A percentile compares a stretch with the other conserved stretches of the same genome.
Conservation (phyloP, 2,113 vertebrate species). For the Gambusia holbrooki region DNA sequence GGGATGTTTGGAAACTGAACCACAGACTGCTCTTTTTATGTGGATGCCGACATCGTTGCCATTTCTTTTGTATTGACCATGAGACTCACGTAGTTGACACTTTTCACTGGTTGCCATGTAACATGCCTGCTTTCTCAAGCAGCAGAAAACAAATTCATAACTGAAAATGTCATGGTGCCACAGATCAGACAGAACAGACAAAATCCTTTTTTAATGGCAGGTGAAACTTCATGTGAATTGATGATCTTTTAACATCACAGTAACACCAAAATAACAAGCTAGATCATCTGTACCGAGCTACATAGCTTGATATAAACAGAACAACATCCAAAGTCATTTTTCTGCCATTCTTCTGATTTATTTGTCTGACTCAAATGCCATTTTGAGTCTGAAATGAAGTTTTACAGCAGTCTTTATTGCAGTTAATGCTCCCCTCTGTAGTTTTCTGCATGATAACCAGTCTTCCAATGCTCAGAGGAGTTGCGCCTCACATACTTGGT, state of each 20-base stretch:
- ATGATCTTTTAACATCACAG: background rate
- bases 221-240: background rate
- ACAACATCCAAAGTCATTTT: background rate
- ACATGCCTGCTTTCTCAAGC: background rate
- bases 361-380: background rate
- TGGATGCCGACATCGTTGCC: background rate
- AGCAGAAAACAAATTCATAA: slow-evolving; percentile 7
- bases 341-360: background rate
- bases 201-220: background rate
- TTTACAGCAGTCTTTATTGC: slow-evolving; percentile 16
- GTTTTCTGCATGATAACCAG: slow-evolving; percentile 34
- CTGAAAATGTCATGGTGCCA: slow-evolving; percentile 5
- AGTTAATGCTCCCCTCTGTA: slow-evolving; percentile 16
- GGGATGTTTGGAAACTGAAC: background rate
- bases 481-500: slow-evolving; percentile 39
- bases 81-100: background rate
- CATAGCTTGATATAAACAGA: background rate
- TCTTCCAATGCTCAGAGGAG: slow-evolving; percentile 55
- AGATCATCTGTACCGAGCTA: background rate
- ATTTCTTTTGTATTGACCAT: background rate
- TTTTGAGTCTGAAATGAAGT: slow-evolving; percentile 3
- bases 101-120: background rate
- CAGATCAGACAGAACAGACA: slow-evolving; percentile 1
- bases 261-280: background rate
- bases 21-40: background rate